A percentile compares a stretch with the other conserved stretches of the same genome.
phyloP scores from a whole-genome alignment of 1,140 invertebrate species.

The Diorhabda sublineata region DNA sequence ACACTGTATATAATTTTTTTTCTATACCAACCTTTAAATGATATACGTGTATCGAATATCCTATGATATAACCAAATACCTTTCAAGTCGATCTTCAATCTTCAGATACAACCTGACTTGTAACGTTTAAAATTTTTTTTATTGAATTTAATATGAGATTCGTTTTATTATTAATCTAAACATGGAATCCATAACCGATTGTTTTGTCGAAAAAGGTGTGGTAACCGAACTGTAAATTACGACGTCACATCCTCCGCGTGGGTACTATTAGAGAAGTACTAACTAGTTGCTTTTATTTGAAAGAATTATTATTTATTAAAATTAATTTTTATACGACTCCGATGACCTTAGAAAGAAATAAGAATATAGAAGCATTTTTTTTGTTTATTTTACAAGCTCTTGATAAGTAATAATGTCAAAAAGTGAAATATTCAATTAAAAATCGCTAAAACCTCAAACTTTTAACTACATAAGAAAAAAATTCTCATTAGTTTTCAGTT shows the following conservation, averaged over 20 bases:
- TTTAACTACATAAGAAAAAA: no score
- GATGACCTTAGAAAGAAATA: no score
- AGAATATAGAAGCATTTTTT: no score
- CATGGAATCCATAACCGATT: slow-evolving; percentile 19
- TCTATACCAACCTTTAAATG: slow-evolving; percentile 1
- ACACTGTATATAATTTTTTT: neutral
- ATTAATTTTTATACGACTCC: no score
- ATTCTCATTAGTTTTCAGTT: no score
- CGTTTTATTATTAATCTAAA: slow-evolving; percentile 22
- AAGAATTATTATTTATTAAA: no score
- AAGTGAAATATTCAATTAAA: no score
- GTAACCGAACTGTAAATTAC: slow-evolving; percentile 17
- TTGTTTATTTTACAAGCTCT: no score
- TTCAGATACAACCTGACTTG: slow-evolving; percentile 5
- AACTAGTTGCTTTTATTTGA: neutral
- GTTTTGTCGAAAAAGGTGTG: slow-evolving; percentile 24
- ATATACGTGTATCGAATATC: neutral
- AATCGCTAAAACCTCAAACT: no score
- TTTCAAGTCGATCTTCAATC: slow-evolving; percentile 12
- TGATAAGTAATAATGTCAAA: no score
- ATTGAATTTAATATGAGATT: slow-evolving; percentile 17
- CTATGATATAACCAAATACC: slow-evolving; percentile 15
- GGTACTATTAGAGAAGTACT: neutral
- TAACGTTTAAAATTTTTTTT: slow-evolving; percentile 4
- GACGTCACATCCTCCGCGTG: slow-evolving; percentile 17